Conservation (phyloP, 1,140 invertebrate genomes). For the Drosophila paulistorum region DNA sequence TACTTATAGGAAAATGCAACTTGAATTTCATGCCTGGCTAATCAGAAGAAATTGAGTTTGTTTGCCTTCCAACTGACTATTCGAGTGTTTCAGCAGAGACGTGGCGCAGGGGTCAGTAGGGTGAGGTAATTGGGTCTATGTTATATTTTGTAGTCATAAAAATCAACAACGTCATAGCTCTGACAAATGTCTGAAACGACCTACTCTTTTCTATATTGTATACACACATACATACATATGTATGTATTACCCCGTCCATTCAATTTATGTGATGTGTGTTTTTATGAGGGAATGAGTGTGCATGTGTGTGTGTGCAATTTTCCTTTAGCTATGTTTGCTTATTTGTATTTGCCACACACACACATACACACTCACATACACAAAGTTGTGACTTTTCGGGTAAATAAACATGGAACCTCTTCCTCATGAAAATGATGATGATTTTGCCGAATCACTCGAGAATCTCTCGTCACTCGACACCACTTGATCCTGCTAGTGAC, state of each 20-base stretch:
- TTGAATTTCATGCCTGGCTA: constrained; percentile 29
- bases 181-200: constrained; percentile 49
- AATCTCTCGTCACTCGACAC: constrained; percentile 60
- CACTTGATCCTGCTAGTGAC: constrained; percentile 49
- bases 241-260: background rate
- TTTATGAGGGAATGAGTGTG: constrained; percentile 26
- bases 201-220: constrained; percentile 3
- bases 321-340: constrained; percentile 62
- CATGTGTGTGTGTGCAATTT: constrained; percentile 56
- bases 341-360: constrained; percentile 67
- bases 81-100: background rate
- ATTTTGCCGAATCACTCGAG: constrained; percentile 62
- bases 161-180: constrained; percentile 43
- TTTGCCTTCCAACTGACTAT: background rate
- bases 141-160: constrained; percentile 31
- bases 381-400: constrained; percentile 68
- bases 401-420: constrained; percentile 51
- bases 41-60: background rate
- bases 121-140: constrained; percentile 23
- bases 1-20: constrained; percentile 27
- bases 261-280: constrained; percentile 4
- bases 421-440: constrained; percentile 27
- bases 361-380: constrained; percentile 40
- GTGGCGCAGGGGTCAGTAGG: background rate
- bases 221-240: background rate